phyloP scores from a whole-genome alignment of 53 echinoderm and acorn worm genomes.

The Echinometra lucunter region DNA sequence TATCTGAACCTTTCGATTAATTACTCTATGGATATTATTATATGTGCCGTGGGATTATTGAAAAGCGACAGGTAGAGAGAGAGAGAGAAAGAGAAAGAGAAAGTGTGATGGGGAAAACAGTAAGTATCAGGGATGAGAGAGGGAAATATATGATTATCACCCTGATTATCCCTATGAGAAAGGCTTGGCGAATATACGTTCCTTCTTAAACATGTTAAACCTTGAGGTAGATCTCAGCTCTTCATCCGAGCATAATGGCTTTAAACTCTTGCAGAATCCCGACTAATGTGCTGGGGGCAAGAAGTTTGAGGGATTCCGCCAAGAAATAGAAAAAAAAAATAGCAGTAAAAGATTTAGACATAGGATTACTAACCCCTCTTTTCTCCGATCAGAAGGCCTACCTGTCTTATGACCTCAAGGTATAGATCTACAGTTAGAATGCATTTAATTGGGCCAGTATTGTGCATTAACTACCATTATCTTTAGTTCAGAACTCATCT shows the following conservation, averaged over 20 bases:
- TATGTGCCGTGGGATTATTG: not conserved
- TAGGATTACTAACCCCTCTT: not conserved
- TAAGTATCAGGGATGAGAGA: not conserved
- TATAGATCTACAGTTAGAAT: not conserved
- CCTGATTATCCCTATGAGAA: not conserved
- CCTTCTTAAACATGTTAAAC: not conserved
- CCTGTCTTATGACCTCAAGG: not conserved
- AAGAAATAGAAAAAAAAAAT: not conserved
- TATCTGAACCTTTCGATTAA: not conserved
- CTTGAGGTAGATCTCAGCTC: not conserved
- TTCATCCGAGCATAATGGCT: not conserved
- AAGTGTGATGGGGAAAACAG: not conserved
- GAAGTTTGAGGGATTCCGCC: not conserved
- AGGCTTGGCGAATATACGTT: not conserved
- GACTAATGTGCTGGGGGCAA: not conserved
- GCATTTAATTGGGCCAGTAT: not conserved
- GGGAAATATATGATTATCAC: not conserved
- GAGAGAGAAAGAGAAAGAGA: not conserved
- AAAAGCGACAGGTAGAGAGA: not conserved
- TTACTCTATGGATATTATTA: not conserved
- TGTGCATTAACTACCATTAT: not conserved
- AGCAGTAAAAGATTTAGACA: not conserved
- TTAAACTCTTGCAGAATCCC: not conserved
- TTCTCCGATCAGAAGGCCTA: not conserved
- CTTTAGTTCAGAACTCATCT: not conserved